Conservation (phyloP, 2,888 invertebrate species). For the Eilema sororculum region DNA sequence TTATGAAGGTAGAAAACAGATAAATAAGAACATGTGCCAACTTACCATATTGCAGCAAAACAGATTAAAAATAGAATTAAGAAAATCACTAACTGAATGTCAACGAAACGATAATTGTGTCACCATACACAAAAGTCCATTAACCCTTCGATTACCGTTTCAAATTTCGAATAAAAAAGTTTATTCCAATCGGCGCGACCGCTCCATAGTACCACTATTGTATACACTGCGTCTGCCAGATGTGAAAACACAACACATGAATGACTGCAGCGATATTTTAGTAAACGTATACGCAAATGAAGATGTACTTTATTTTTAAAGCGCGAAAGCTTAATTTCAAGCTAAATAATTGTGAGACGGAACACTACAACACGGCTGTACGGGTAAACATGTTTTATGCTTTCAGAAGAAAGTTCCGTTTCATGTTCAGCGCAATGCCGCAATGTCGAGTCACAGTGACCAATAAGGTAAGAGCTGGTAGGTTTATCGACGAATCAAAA, state of each 20-base stretch:
- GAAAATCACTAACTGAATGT: slow-evolving; percentile 15
- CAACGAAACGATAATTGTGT: background rate
- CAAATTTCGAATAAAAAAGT: slow-evolving; percentile 22
- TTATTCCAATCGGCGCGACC: slow-evolving; percentile 41
- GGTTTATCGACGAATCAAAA: slow-evolving; percentile 53
- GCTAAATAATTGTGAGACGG: slow-evolving; percentile 9
- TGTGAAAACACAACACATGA: slow-evolving; percentile 43
- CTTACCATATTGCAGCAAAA: slow-evolving; percentile 52
- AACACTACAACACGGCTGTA: slow-evolving; percentile 37
- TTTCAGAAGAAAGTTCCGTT: slow-evolving; percentile 51
- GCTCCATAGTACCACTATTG: slow-evolving; percentile 41
- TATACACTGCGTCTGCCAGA: slow-evolving; percentile 42
- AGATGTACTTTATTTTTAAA: slow-evolving; percentile 18
- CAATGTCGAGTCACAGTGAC: slow-evolving; percentile 39
- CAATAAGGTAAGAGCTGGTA: slow-evolving; percentile 44
- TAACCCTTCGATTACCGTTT: slow-evolving; percentile 17
- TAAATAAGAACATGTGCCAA: slow-evolving; percentile 48
- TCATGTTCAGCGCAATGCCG: slow-evolving; percentile 51
- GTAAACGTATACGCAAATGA: slow-evolving; percentile 24
- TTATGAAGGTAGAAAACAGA: slow-evolving; percentile 31
- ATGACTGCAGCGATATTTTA: slow-evolving; percentile 50
- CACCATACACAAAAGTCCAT: slow-evolving; percentile 25
- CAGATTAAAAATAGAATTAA: slow-evolving; percentile 31
- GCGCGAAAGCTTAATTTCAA: slow-evolving; percentile 31
- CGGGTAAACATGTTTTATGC: slow-evolving; percentile 37